Base-by-base conservation (phyloP, 1,140 invertebrate genomes). In the Amyelois transitella region DNA sequence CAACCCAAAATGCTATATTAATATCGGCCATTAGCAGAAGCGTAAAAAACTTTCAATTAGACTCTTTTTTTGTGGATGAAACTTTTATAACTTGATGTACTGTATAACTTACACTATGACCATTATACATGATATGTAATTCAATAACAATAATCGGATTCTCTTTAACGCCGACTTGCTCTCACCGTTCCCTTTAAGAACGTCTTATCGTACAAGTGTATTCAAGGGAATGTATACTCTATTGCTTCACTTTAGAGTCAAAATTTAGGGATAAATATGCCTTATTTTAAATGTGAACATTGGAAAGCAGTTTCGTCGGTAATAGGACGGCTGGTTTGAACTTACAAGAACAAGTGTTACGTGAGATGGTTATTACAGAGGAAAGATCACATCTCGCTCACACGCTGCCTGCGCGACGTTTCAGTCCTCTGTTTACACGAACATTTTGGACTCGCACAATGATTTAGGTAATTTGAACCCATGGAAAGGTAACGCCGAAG, bases 281-380 rank as follows among this genome's bases (percentile, higher is more conserved):
- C 1, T 51, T 4, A 51, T 18, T 18, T 51, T 51, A 25, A 18
- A 51, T 24, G 22, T 51, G 24, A 48, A 49, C 18, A 25, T 51
- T 32, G 47, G 17, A 47, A 55, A 32, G 45, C 44, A 44, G 50
- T 58, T 53, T 51, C 43, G 43, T 32, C 32, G 55, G 68, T 77
- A 72, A 69, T 70, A 61, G 63, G 66, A 55, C 65, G 65, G 66
- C 60, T 58, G 64, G 58, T 58, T 60, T 63, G 64, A 64, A 54
- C 60, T 69, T 69, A 71, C 69, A 69, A 73, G 68, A 74, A 66
- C 65, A 53, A 58, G 66, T 66, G 66, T 64, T 69, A 65, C 55
- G 59, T 64, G 62, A 53, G 54, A 38, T 1, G 32, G 32, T 38
- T 38, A 38, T 38, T n/a, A 14, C 17, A 38, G 2, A 38, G 1